These are phyloP conservation scores for Alentia gelatinosa DNA, from an alignment of 2,888 invertebrate genomes.

Conservation along the genomic window DNA sequence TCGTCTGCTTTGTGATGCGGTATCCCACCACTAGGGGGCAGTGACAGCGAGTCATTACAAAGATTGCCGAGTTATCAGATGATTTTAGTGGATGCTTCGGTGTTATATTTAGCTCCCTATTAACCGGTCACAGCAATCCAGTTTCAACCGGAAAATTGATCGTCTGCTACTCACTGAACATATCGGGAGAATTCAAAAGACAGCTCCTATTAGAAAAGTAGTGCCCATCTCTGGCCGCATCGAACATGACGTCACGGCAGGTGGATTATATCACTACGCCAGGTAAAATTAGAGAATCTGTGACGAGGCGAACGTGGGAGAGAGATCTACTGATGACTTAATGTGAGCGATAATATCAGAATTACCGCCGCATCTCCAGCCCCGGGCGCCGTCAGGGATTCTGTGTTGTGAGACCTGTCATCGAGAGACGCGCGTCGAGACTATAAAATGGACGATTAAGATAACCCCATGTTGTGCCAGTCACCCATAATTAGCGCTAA, in stretches of 20 bases:
- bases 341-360: not conserved
- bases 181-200: not conserved
- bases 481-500: conserved; percentile 18
- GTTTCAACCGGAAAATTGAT: not conserved
- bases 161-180: not conserved
- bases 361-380: not conserved
- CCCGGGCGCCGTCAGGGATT: not conserved
- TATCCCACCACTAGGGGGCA: not conserved
- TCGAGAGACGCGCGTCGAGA: too few species aligned
- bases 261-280: not conserved
- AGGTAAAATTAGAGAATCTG: not conserved
- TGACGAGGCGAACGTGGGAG: not conserved
- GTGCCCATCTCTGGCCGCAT: not conserved
- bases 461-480: not conserved
- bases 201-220: not conserved
- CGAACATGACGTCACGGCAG: not conserved
- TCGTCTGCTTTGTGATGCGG: not conserved
- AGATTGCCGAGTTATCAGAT: not conserved
- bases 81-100: not conserved
- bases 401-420: too few species aligned
- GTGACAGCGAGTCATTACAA: not conserved
- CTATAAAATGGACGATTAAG: not conserved
- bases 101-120: not conserved
- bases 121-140: not conserved
- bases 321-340: not conserved